A percentile compares a stretch with the other conserved stretches of the same genome.
These are phyloP conservation scores for Castor canadensis DNA, from an alignment of 2,113 vertebrate species.

Conservation along the genomic window DNA sequence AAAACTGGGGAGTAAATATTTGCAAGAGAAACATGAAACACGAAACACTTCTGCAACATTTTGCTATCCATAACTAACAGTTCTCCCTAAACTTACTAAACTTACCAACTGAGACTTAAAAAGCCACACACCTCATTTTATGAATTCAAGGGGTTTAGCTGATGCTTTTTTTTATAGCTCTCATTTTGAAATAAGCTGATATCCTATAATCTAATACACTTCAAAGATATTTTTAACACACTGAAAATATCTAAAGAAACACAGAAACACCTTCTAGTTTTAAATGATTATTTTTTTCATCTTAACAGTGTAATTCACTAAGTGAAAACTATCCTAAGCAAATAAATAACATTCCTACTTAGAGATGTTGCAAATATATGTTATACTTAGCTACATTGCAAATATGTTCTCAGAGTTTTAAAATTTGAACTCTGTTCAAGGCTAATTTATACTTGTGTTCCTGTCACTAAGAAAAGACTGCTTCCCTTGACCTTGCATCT, in stretches of 20 bases:
- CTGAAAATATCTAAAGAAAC: not conserved
- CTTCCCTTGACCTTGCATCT: not conserved
- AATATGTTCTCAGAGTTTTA: not conserved
- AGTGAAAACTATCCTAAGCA: not conserved
- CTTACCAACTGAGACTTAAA: not conserved
- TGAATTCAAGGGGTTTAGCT: not conserved
- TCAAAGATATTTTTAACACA: not conserved
- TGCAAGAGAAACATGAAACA: not conserved
- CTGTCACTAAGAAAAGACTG: not conserved
- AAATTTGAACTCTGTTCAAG: not conserved
- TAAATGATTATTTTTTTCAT: not conserved
- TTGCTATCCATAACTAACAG: not conserved
- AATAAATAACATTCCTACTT: not conserved
- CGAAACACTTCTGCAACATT: not conserved
- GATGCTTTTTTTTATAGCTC: not conserved
- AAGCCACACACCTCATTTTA: not conserved
- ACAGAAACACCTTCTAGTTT: not conserved
- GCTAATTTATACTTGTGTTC: not conserved
- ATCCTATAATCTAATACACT: not conserved
- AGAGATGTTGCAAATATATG: not conserved
- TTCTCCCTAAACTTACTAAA: not conserved
- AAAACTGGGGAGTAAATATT: not conserved
- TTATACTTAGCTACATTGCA: not conserved
- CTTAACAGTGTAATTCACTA: not conserved
- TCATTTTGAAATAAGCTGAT: conserved; percentile 7